Conservation (phyloP, 2,888 invertebrate species). For the Galeopsomyia nigrocyanea region DNA sequence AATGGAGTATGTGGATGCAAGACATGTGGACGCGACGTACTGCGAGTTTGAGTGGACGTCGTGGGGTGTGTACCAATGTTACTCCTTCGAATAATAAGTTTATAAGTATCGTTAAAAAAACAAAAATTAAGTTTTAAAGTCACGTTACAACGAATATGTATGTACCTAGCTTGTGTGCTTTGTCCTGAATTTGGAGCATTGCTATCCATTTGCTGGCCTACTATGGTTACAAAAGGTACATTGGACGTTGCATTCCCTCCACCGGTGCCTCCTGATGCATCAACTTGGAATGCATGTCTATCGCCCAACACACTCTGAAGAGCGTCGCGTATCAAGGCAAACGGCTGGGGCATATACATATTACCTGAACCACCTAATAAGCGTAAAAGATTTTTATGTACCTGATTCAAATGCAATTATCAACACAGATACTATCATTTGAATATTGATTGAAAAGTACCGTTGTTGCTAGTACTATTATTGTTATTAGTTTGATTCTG, state of each 20-base stretch:
- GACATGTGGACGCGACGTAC: constrained; percentile 78
- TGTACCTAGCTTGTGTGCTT: constrained; percentile 65
- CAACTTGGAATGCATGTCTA: constrained; percentile 28
- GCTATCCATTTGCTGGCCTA: constrained; percentile 52
- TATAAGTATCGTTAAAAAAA: too few relatives aligned
- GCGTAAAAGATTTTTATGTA: constrained; percentile 5
- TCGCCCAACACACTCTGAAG: constrained; percentile 38
- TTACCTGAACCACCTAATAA: constrained; percentile 17
- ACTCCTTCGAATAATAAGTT: constrained; percentile 65
- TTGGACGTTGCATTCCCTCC: constrained; percentile 25
- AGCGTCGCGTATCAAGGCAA: constrained; percentile 45
- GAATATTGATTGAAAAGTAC: constrained; percentile 27
- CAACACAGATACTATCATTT: not conserved
- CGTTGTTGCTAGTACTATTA: constrained; percentile 45
- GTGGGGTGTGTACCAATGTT: constrained; percentile 80
- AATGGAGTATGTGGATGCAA: constrained; percentile 74
- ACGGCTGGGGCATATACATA: constrained; percentile 29
- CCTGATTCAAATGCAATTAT: not conserved
- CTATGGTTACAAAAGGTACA: constrained; percentile 43
- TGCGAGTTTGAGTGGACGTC: constrained; percentile 79
- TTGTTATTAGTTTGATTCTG: constrained; percentile 56
- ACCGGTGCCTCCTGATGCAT: constrained; percentile 28
- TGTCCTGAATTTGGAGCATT: constrained; percentile 61
- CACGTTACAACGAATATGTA: not conserved
- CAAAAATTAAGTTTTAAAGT: too few relatives aligned